Evolutionary conservation across 2,797 vertebrate species (phyloP).

Genomic region (Ctenopoma multispine): DNA sequence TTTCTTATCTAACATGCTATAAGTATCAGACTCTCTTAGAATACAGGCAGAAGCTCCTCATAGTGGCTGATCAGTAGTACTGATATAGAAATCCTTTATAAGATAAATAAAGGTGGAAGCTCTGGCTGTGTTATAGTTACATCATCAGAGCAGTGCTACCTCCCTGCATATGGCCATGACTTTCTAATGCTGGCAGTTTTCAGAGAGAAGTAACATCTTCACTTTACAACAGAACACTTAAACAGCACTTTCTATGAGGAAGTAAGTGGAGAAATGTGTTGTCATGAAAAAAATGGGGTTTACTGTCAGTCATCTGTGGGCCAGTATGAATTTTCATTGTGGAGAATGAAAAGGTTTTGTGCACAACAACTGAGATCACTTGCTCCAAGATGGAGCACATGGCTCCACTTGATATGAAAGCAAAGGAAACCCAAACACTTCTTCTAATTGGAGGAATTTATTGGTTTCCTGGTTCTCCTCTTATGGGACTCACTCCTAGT

Average conservation of each 20-base stretch:
- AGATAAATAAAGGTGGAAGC: not conserved
- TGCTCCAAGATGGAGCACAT: constrained; percentile 15
- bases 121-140: constrained; percentile 2
- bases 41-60: not conserved
- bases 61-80: not conserved
- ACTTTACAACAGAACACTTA: constrained; percentile 7
- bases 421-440: constrained; percentile 14
- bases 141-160: constrained; percentile 5
- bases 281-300: not conserved
- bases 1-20: too few relatives aligned
- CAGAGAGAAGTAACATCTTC: not conserved
- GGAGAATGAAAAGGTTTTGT: constrained; percentile 3
- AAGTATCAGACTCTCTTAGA: not conserved
- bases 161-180: constrained; percentile 2
- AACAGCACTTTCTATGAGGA: constrained; percentile 36
- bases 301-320: not conserved
- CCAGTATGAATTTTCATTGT: not conserved
- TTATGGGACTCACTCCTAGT: not conserved
- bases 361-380: not conserved
- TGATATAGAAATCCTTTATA: not conserved
- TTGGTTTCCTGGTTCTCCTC: constrained; percentile 1
- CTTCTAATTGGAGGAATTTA: constrained; percentile 24
- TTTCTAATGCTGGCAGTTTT: constrained; percentile 18
- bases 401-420: constrained; percentile 24
- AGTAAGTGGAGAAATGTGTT: constrained; percentile 4